Evolutionary conservation across 2,888 invertebrate species (phyloP), one percentile per base, ranked within the genome.

Genomic region (Pammene fasciana): DNA sequence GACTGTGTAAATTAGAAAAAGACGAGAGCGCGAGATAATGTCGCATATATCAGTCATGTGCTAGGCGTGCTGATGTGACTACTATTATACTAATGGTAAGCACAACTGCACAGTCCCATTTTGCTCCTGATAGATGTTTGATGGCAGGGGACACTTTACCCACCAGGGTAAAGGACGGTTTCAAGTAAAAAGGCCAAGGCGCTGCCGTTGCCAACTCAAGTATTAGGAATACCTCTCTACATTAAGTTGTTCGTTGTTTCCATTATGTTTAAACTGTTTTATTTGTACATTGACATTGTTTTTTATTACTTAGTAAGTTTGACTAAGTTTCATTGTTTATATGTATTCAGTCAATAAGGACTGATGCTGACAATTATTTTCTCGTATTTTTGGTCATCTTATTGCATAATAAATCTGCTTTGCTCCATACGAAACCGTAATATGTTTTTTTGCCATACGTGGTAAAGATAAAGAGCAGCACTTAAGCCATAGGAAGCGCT

Each of bases 191-290:
- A 34, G 43, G 56, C 45, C 41, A 50, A 14, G 41, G 56, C 48
- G 62, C 34, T 48, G 55, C 61, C 48, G 56, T 43, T 48, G 55
- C 61, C 67, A 62, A 68, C 56, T 62, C 56, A 56, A 68, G 68
- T 68, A 68, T 68, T 68, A 68, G 48, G 48, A 50, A 16, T 67
- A 68, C 68, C 68, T 68, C 62, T 56, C n/a, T 48, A 59, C 41
- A 46, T 36, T 48, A 38, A 60, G 36, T 59, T 26, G 55, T 67
- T 62, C 13, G 62, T 48, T 62, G 52, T 59, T 68, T 52, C 57
- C 14, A 52, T 59, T 65, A 50, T 56, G 59, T 67, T 68, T 57
- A 56, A 18, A 61, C 55, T 41, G 45, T 61, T 67, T 67, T 61
- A 67, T 68, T 68, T 43, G 55, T 60, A 60, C 36, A 48, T 52